A percentile compares a stretch with the other conserved stretches of the same genome.
These are phyloP conservation scores for Beris morrisii DNA, from an alignment of 2,888 invertebrate genomes.

Conservation along the genomic window DNA sequence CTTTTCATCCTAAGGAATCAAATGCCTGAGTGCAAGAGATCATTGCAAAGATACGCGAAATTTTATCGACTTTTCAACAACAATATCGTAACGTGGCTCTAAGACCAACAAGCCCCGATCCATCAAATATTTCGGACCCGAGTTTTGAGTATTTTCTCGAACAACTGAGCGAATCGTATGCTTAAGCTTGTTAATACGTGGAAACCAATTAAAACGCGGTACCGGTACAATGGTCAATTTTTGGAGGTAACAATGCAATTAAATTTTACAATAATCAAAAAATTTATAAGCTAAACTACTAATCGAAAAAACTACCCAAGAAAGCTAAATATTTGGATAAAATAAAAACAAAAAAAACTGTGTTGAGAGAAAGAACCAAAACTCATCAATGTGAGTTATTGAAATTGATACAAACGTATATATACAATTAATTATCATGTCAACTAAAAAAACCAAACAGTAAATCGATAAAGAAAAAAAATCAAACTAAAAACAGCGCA, in stretches of 20 bases:
- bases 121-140: constrained; percentile 59
- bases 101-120: constrained; percentile 52
- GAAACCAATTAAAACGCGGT: not conserved
- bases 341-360: not conserved
- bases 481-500: constrained; percentile 2
- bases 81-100: constrained; percentile 60
- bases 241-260: no score
- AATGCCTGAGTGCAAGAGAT: constrained; percentile 89
- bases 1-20: constrained; percentile 64
- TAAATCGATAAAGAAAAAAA: not conserved
- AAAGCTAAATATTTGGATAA: no score
- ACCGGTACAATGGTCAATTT: not conserved
- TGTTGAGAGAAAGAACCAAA: not conserved
- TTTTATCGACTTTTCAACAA: constrained; percentile 69
- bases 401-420: not conserved
- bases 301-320: no score
- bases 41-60: constrained; percentile 80
- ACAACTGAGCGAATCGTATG: constrained; percentile 67
- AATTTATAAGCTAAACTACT: no score
- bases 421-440: not conserved
- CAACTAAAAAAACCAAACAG: not conserved
- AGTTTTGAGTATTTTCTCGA: constrained; percentile 65
- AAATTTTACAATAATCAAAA: no score
- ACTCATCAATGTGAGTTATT: not conserved
- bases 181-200: constrained; percentile 53